Conservation (phyloP, 2,113 vertebrate species). For the Ictidomys tridecemlineatus region DNA sequence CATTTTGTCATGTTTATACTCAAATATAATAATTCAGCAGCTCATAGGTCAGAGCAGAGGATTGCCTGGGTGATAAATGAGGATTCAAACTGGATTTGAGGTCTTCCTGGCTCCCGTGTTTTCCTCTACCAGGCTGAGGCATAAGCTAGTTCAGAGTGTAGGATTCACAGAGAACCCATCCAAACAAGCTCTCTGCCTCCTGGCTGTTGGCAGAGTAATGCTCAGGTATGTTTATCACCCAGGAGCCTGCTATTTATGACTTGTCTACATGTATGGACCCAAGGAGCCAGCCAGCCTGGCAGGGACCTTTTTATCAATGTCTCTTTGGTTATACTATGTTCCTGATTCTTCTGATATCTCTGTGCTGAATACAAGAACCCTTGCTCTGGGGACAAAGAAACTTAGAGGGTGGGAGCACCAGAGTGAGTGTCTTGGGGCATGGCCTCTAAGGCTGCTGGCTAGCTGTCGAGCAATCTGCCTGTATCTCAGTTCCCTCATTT, state of each 20-base stretch:
- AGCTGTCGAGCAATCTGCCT: not conserved
- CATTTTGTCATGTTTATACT: conserved; percentile 24
- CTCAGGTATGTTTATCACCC: not conserved
- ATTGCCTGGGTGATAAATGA: not conserved
- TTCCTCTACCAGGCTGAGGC: not conserved
- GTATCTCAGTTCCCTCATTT: not conserved
- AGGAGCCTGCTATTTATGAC: not conserved
- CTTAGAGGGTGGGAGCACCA: not conserved
- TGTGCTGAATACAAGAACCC: not conserved
- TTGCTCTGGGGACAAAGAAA: not conserved
- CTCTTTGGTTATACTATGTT: not conserved
- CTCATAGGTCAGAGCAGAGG: not conserved
- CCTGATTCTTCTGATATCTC: not conserved
- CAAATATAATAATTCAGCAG: not conserved
- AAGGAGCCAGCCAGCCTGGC: not conserved
- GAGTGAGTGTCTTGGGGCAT: not conserved
- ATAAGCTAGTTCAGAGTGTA: not conserved
- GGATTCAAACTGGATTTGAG: not conserved
- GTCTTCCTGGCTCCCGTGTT: not conserved
- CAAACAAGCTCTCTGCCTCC: not conserved
- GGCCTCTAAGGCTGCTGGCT: not conserved
- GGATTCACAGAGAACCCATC: not conserved
- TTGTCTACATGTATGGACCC: too few relatives aligned
- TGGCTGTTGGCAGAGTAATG: not conserved
- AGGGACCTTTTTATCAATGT: not conserved